These are phyloP conservation scores for Trididemnum clinides DNA, from an alignment of 23 tunicate species.

Conservation along the genomic window DNA sequence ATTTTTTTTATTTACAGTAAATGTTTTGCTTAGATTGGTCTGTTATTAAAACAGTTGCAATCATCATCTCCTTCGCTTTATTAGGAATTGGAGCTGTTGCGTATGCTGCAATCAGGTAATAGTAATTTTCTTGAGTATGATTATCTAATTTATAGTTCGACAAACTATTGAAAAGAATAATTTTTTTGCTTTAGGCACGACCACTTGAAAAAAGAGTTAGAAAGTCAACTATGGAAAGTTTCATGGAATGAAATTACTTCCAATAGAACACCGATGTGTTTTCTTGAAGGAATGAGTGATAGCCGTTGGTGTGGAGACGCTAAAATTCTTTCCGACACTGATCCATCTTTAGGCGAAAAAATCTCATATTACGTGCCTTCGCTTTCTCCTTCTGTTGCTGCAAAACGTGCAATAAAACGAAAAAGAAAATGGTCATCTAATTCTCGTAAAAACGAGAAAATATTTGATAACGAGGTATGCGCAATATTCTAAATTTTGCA, in stretches of 20 bases:
- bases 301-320: slow-evolving; percentile 25
- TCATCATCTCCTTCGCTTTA: no score
- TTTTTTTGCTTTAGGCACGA: no score
- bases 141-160: no score
- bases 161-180: no score
- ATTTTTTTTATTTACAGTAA: no score
- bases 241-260: slow-evolving; percentile 66
- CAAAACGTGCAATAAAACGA: slow-evolving; percentile 68
- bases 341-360: slow-evolving; percentile 28
- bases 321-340: slow-evolving; percentile 33
- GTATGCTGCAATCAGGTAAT: no score
- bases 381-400: slow-evolving; percentile 67
- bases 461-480: slow-evolving; percentile 79
- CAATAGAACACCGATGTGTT: slow-evolving; percentile 40
- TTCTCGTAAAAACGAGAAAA: slow-evolving; percentile 64
- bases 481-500: no score
- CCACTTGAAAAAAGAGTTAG: slow-evolving; percentile 51
- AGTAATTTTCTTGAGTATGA: no score
- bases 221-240: slow-evolving; percentile 88
- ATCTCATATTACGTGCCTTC: slow-evolving; percentile 68
- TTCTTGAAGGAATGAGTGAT: slow-evolving; percentile 10
- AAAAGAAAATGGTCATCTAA: slow-evolving; percentile 83
- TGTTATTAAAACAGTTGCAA: no score
- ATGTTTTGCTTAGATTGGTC: no score
- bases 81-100: no score